Evolutionary conservation across 1,140 invertebrate species (phyloP).

Genomic region (Dufourea novaeangliae): DNA sequence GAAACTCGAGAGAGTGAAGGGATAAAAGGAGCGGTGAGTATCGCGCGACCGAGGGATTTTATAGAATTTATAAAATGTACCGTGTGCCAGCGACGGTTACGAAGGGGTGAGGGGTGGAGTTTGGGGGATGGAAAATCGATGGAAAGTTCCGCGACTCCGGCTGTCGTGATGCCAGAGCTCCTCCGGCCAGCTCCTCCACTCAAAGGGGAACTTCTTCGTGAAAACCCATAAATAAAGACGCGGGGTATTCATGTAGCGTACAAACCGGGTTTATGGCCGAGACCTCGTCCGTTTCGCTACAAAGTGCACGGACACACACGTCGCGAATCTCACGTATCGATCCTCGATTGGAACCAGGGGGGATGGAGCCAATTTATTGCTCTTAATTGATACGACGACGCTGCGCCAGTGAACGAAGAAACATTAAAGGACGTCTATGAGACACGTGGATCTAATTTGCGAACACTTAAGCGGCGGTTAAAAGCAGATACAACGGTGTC

Average conservation of each 20-base stretch:
- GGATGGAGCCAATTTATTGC: neutral
- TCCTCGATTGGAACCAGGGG: too few relatives aligned
- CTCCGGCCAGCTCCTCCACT: constrained; percentile 17
- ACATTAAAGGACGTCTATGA: neutral
- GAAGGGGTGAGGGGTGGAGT: neutral
- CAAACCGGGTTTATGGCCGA: constrained; percentile 56
- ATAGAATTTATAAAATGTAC: constrained; percentile 47
- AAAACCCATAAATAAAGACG: constrained; percentile 66
- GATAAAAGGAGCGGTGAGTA: constrained; percentile 7
- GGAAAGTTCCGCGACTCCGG: constrained; percentile 48
- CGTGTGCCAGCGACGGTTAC: neutral
- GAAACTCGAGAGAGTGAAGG: neutral
- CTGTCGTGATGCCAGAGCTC: constrained; percentile 39
- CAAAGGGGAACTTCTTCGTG: constrained; percentile 52
- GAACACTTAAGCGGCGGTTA: neutral
- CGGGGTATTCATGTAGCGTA: constrained; percentile 64
- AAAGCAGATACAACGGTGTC: neutral
- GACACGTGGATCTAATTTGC: neutral
- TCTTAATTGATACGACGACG: constrained; percentile 30
- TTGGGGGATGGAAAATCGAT: constrained; percentile 53
- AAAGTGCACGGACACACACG: neutral
- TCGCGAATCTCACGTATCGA: constrained; percentile 15
- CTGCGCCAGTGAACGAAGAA: neutral
- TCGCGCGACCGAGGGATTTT: constrained; percentile 39
- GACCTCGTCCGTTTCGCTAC: constrained; percentile 9